These are phyloP conservation scores for Tichodroma muraria DNA, from an alignment of 2,113 vertebrate species.

Conservation along the genomic window DNA sequence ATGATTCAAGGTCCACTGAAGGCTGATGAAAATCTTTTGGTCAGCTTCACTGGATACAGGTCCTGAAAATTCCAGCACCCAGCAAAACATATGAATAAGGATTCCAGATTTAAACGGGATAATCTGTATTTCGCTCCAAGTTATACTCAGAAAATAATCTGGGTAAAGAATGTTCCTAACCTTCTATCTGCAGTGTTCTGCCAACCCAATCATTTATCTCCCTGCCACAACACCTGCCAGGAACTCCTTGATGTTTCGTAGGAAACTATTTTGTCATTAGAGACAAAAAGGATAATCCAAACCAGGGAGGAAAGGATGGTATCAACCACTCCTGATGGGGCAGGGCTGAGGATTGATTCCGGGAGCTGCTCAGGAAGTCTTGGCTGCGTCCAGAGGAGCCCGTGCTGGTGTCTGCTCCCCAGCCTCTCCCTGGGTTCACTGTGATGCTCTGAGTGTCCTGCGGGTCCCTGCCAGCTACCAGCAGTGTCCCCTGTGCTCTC, in stretches of 20 bases:
- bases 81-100: background rate
- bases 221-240: background rate
- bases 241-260: too few relatives aligned
- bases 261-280: too few relatives aligned
- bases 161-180: background rate
- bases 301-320: background rate
- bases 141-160: background rate
- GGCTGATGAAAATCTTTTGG: background rate
- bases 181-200: background rate
- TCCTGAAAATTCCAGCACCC: background rate
- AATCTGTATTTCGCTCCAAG: background rate
- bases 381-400: accelerated
- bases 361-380: background rate
- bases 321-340: background rate
- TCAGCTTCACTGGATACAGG: background rate
- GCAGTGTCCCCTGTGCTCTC: background rate
- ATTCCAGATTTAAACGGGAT: background rate
- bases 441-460: accelerated
- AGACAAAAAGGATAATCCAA: too few relatives aligned
- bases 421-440: accelerated
- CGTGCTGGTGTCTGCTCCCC: background rate
- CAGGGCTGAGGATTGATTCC: accelerated
- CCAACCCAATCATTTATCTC: background rate
- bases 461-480: background rate
- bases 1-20: background rate